Evolutionary conservation across 2,888 invertebrate genomes (phyloP).

Genomic region (Dryococelus australis): DNA sequence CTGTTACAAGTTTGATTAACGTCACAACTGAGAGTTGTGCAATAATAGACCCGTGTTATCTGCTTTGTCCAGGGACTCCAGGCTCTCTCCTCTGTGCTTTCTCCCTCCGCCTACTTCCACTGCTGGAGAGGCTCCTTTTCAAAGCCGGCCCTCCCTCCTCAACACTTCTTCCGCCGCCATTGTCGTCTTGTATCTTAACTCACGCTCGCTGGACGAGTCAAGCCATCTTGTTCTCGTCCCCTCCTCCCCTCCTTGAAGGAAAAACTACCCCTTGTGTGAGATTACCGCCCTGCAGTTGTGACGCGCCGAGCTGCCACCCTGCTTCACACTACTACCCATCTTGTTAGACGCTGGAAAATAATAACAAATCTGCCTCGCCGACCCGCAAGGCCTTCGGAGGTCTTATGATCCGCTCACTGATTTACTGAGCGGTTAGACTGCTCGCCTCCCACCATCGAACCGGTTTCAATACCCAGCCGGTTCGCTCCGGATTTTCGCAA

Average conservation of each 20-base stretch:
- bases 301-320: too few species aligned
- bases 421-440: too few species aligned
- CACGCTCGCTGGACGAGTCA: neutral
- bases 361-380: too few species aligned
- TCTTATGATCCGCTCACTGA: too few species aligned
- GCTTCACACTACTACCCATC: too few species aligned
- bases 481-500: too few species aligned
- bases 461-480: too few species aligned
- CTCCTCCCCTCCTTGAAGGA: neutral
- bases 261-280: neutral
- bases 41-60: conserved; percentile 10
- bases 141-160: neutral
- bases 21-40: neutral
- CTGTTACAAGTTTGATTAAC: conserved; percentile 16
- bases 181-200: conserved; percentile 16
- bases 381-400: too few species aligned
- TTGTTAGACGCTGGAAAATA: too few species aligned
- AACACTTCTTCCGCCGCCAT: neutral
- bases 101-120: neutral
- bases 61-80: neutral
- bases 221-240: neutral
- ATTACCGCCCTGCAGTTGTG: too few species aligned
- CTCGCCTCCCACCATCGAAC: too few species aligned
- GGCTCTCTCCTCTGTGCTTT: neutral
- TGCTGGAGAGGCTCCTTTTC: too few species aligned